Base-by-base conservation (phyloP, 35 echinoderm and acorn worm genomes). In the Lytechinus pictus region DNA sequence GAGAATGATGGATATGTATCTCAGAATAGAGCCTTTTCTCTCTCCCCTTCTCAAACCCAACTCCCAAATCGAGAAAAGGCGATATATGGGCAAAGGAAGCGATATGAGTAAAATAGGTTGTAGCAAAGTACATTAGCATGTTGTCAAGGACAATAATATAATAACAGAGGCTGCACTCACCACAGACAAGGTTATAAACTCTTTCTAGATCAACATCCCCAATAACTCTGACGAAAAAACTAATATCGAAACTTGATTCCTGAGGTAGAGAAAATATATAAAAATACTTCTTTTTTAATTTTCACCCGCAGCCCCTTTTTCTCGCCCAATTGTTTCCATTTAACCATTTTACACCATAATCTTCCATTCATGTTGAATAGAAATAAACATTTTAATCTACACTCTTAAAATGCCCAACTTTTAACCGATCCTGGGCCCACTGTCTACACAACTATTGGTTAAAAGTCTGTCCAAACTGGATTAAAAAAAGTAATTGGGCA, bases 61-160 rank as follows among this genome's bases (percentile, higher is more conserved):
- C 16, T 24, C 66, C 66, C 56, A 58, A 44, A 79, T 79, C 66
- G 66, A 79, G 66, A 79, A 16, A 24, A 16, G 14, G 66, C 19
- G 66, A 44, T 24, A 79, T 79, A 24, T 16, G 4, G n/a, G 66
- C 66, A 14, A 79, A 79, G 6, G 12, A 79, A 79, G 19, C n/a
- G 66, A 79, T 79, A 79, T 19, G 19, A n/a, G 66, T n/a, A 79
- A 79, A 79, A 24, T 79, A 79, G 66, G 66, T 79, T 79, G 66
- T 79, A 79, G 66, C 66, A 79, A 14, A 79, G 66, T 79, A 24
- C 66, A 79, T 79, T 79, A 79, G 14, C 66, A 79, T 79, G 66
- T 79, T 79, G 66, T 79, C 66, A 79, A 79, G 66, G 66, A 79
- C 19, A n/a, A 79, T 79, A 24, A 79, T 79, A 79, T 79, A 79